phyloP scores from a whole-genome alignment of 1,140 invertebrate species.

The Globodera rostochiensis region DNA sequence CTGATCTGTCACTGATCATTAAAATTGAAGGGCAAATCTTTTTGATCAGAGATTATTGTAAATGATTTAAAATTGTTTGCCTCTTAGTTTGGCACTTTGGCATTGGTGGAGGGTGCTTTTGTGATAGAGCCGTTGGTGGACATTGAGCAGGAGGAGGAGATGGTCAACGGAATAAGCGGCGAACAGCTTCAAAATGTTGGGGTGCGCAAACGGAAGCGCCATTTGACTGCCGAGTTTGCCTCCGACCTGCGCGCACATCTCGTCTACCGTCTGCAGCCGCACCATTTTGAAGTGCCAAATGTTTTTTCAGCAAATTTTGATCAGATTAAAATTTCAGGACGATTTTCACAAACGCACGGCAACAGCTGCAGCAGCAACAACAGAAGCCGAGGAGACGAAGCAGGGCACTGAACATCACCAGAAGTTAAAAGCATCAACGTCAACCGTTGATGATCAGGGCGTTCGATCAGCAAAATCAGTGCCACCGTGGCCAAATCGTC shows the following conservation, averaged over 20 bases:
- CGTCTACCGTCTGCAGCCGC: slow-evolving; percentile 36
- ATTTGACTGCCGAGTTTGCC: background rate
- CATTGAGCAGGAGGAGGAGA: background rate
- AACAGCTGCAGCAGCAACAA: too few relatives aligned
- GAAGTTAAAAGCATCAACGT: too few relatives aligned
- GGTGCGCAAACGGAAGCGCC: slow-evolving; percentile 9
- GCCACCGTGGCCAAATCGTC: too few relatives aligned
- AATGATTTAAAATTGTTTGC: too few relatives aligned
- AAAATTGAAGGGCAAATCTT: too few relatives aligned
- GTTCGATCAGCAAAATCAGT: too few relatives aligned
- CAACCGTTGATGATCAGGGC: too few relatives aligned
- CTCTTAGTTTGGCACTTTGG: slow-evolving; percentile 56
- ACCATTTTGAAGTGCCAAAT: slow-evolving; percentile 27
- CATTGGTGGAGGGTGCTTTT: slow-evolving; percentile 56
- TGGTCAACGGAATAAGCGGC: background rate
- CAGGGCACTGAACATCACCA: background rate
- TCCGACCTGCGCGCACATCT: slow-evolving; percentile 41
- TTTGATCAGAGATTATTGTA: too few relatives aligned
- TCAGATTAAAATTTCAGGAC: background rate
- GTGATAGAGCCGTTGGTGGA: slow-evolving; percentile 57
- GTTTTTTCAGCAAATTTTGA: background rate
- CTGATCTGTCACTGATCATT: too few relatives aligned
- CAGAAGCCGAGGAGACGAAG: background rate
- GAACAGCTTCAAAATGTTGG: slow-evolving; percentile 18
- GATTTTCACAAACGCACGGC: too few relatives aligned